Evolutionary conservation across 1,140 invertebrate species (phyloP).

Genomic region (Diprion similis): DNA sequence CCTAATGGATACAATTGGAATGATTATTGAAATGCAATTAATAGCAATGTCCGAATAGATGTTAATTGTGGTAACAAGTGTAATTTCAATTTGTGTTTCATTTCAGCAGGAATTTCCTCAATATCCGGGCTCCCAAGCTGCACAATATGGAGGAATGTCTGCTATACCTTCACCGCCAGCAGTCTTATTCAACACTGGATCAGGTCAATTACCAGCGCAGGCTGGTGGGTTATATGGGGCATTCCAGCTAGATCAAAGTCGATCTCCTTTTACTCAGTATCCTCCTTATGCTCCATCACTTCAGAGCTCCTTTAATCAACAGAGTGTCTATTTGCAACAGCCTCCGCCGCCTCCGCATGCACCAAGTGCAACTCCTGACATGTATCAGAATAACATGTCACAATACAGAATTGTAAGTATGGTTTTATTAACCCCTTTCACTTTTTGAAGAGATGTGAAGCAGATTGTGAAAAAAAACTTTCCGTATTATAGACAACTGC

Average conservation of each 20-base stretch:
- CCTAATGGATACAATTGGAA: too few relatives aligned
- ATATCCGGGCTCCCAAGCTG: slow-evolving; percentile 59
- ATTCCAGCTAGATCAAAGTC: slow-evolving; percentile 70
- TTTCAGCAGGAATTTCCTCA: slow-evolving; percentile 53
- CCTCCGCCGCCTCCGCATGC: slow-evolving; percentile 63
- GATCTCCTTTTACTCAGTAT: slow-evolving; percentile 74
- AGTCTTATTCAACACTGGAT: slow-evolving; percentile 78
- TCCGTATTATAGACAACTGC: slow-evolving; percentile 60
- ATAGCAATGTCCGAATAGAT: too few relatives aligned
- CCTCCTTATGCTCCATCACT: slow-evolving; percentile 64
- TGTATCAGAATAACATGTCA: slow-evolving; percentile 80
- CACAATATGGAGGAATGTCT: slow-evolving; percentile 77
- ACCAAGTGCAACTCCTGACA: slow-evolving; percentile 72
- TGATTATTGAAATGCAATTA: too few relatives aligned
- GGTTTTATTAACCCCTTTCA: slow-evolving; percentile 1
- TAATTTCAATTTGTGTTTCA: slow-evolving; percentile 12
- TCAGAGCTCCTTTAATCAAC: slow-evolving; percentile 71
- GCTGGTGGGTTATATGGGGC: slow-evolving; percentile 76
- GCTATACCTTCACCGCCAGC: slow-evolving; percentile 84
- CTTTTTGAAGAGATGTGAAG: not conserved
- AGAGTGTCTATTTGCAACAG: slow-evolving; percentile 72
- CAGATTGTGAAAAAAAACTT: slow-evolving; percentile 3
- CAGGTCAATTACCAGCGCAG: slow-evolving; percentile 76
- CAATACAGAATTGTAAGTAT: slow-evolving; percentile 75
- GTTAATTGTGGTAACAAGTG: slow-evolving; percentile 18